Percentiles rank a stretch among this genome's conserved stretches.
Evolutionary conservation across 2,888 invertebrate genomes (phyloP).

Genomic region (Furcula furcula): DNA sequence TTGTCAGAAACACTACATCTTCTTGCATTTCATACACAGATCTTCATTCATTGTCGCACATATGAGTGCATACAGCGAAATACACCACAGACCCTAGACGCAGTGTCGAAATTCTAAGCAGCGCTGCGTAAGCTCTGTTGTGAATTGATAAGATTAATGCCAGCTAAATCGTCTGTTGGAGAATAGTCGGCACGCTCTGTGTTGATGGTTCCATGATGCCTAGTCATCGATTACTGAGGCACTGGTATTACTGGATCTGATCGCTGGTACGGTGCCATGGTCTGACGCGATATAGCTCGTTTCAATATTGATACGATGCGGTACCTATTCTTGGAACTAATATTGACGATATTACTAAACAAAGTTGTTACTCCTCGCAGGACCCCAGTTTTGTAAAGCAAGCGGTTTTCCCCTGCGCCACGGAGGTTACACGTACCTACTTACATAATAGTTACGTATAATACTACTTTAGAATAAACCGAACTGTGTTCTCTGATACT

Average conservation of each 20-base stretch:
- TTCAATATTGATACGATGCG: constrained; percentile 12
- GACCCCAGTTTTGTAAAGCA: too few species aligned
- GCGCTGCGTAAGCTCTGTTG: constrained; percentile 27
- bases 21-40: too few species aligned
- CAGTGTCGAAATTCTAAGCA: constrained; percentile 64
- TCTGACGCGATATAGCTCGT: neutral
- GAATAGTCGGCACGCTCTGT: constrained; percentile 40
- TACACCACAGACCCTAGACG: constrained; percentile 33
- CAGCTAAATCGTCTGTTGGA: constrained; percentile 42
- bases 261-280: neutral
- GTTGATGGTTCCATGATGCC: constrained; percentile 37
- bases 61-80: constrained; percentile 29
- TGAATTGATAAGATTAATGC: constrained; percentile 71
- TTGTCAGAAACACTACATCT: too few species aligned
- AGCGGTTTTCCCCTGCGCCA: too few species aligned
- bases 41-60: too few species aligned
- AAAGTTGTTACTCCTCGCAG: too few species aligned
- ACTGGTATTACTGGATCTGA: constrained; percentile 1
- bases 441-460: too few species aligned
- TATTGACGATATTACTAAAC: too few species aligned
- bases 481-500: too few species aligned
- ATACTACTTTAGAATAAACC: too few species aligned
- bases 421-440: too few species aligned
- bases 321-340: too few species aligned
- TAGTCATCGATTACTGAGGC: constrained; percentile 40